Conservation (phyloP, 2,113 vertebrate genomes). For the Cranoglanis bouderius region DNA sequence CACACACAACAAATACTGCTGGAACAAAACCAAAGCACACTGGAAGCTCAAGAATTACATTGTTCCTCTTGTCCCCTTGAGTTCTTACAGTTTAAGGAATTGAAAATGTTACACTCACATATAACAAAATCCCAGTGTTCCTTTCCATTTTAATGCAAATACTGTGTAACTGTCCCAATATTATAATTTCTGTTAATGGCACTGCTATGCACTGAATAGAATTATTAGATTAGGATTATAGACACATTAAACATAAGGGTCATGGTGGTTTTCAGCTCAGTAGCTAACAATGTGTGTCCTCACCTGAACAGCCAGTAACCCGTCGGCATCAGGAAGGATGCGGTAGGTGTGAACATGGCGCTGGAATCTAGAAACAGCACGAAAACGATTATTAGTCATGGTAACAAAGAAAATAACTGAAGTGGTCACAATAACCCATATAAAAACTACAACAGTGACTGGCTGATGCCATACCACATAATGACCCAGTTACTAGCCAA, state of each 20-base stretch:
- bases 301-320: conserved; percentile 85
- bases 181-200: not conserved
- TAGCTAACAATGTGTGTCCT: conserved; percentile 34
- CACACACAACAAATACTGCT: conserved; percentile 59
- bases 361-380: conserved; percentile 74
- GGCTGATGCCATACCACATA: not conserved
- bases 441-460: not conserved
- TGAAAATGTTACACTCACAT: conserved; percentile 23
- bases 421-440: not conserved
- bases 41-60: conserved; percentile 59
- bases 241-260: not conserved
- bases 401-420: not conserved
- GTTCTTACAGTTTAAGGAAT: conserved; percentile 27
- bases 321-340: conserved; percentile 82
- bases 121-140: not conserved
- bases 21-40: conserved; percentile 47
- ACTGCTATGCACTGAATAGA: not conserved
- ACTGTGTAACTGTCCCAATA: not conserved
- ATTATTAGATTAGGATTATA: not conserved
- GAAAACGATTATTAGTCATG: not conserved
- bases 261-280: not conserved
- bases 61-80: conserved; percentile 52
- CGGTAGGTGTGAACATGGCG: conserved; percentile 85
- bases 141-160: not conserved
- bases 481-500: not conserved